These are phyloP conservation scores for Stichodactyla mertensii DNA, from an alignment of 64 coral and sea anemone species.

Conservation along the genomic window DNA sequence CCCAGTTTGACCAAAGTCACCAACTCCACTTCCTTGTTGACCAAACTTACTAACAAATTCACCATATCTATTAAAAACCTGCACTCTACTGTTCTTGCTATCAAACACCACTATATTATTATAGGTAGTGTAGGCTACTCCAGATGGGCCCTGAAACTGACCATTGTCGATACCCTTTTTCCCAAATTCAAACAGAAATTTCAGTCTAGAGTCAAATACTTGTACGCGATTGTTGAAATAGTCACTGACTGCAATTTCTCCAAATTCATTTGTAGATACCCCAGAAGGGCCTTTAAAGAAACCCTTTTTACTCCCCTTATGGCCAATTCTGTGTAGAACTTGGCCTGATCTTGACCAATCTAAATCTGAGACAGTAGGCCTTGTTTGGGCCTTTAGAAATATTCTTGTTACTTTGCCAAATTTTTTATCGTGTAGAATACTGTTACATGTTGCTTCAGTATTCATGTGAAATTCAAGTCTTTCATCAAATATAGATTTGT, in stretches of 20 bases:
- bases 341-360: slow-evolving; percentile 56
- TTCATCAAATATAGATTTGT: slow-evolving; percentile 43
- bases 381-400: not conserved
- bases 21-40: slow-evolving; percentile 45
- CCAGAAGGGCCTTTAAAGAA: slow-evolving; percentile 78
- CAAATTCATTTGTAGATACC: slow-evolving; percentile 55
- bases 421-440: slow-evolving; percentile 41
- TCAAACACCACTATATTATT: slow-evolving; percentile 76
- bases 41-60: slow-evolving; percentile 66
- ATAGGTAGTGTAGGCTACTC: slow-evolving; percentile 52
- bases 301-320: slow-evolving; percentile 67
- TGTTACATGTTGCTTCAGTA: slow-evolving; percentile 18
- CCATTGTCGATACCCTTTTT: slow-evolving; percentile 64
- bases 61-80: slow-evolving; percentile 74
- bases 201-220: slow-evolving; percentile 65
- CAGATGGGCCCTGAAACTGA: slow-evolving; percentile 66
- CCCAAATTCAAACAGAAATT: slow-evolving; percentile 83
- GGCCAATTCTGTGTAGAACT: slow-evolving; percentile 82
- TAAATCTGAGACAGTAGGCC: not conserved
- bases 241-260: slow-evolving; percentile 70
- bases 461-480: slow-evolving; percentile 56
- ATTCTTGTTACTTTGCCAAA: slow-evolving; percentile 34
- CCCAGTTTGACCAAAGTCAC: slow-evolving; percentile 73
- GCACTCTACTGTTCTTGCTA: slow-evolving; percentile 73
- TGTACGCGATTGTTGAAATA: slow-evolving; percentile 86